A percentile compares a stretch with the other conserved stretches of the same genome.
Evolutionary conservation across 2,113 vertebrate species (phyloP).

Genomic region (Gopherus flavomarginatus): DNA sequence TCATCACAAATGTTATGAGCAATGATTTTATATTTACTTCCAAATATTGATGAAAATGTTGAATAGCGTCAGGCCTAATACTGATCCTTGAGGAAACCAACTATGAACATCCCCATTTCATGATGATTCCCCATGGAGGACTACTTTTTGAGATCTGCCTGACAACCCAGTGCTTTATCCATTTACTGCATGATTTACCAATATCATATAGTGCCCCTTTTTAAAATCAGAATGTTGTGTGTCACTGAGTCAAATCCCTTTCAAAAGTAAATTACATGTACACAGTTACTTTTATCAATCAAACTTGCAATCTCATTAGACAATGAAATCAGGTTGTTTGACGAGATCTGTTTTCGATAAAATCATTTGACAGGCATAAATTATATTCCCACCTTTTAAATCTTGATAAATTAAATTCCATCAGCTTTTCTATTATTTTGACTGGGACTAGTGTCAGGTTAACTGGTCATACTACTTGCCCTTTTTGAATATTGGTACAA

Average conservation of each 20-base stretch:
- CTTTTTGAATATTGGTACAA: not conserved
- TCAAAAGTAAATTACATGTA: not conserved
- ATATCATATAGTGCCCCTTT: not conserved
- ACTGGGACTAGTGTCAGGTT: not conserved
- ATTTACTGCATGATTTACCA: not conserved
- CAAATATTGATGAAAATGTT: not conserved
- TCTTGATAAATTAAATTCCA: not conserved
- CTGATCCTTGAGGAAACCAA: not conserved
- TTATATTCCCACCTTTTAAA: not conserved
- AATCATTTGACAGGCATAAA: not conserved
- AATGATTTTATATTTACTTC: not conserved
- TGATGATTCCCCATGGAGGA: not conserved
- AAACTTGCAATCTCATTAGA: not conserved
- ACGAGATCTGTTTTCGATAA: no score
- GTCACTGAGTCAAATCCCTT: not conserved
- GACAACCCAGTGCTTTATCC: not conserved
- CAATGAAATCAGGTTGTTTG: not conserved
- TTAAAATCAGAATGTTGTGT: not conserved
- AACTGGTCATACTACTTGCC: not conserved
- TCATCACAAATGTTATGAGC: not conserved
- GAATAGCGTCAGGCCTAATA: not conserved
- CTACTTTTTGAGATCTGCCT: not conserved
- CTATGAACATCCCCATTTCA: not conserved
- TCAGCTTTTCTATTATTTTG: not conserved
- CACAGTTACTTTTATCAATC: not conserved